Evolutionary conservation across 1,140 invertebrate species (phyloP), one percentile per base, ranked within the genome.

Genomic region (Neuroterus valhalla): DNA sequence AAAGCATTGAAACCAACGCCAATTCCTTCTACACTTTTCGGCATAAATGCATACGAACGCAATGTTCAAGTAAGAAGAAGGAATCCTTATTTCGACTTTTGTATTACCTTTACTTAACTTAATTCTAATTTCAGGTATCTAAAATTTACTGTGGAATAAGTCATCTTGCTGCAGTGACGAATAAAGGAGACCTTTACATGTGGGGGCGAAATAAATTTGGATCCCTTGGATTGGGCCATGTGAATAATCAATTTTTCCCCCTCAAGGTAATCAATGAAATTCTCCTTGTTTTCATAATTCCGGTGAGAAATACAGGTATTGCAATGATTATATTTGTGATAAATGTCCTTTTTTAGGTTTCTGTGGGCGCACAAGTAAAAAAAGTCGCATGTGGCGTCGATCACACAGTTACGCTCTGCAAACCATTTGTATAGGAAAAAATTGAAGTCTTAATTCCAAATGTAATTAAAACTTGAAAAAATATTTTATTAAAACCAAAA

Each of bases 151-250:
- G 93, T 88, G 96, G 97, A 0, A 91, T 97, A 52, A 93, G 92
- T 79, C 94, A 97, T 86, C 92, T 96, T 85, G 94, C 93, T 46
- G 97, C 96, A 1, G 85, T 98, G 4, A 98, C 94, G 11, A 94
- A 93, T 74, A 87, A 88, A 38, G 96, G 96, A 11, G 95, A 97
- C 90, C 87, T 98, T 1, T 98, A 94, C 82, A 95, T 93, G 83
- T 99, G 97, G 98, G 98, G 97, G 6, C 92, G 93, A 81, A 98
- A 98, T 89, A 93, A 93, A 82, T 92, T 93, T 78, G 94, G 95
- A 0, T 96, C 94, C 83, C 89, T 99, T 6, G 98, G 98, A 0
- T 87, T 98, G 50, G 96, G 96, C 0, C 90, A 94, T 82, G 80
- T 83, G 2, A 93, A 95, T 69, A 94, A 98, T 88, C 97, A 98